Conservation (phyloP, 2,888 invertebrate species). For the Pimpla rufipes region DNA sequence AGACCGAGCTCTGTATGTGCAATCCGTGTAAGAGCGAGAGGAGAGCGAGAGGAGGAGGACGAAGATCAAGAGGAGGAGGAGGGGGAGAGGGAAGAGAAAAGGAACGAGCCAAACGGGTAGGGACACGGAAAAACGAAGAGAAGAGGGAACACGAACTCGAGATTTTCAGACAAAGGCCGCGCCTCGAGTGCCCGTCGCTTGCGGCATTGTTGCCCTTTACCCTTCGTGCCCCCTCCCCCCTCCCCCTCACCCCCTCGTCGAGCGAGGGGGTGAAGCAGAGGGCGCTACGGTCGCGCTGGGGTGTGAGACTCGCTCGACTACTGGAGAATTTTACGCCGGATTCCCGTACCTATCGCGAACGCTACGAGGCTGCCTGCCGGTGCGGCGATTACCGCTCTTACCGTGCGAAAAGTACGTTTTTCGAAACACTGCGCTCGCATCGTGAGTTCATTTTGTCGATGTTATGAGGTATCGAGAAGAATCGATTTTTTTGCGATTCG, state of each 20-base stretch:
- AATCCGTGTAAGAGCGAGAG: conserved; percentile 22
- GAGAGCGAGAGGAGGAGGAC: conserved; percentile 41
- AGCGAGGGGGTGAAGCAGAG: conserved; percentile 52
- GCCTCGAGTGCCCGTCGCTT: conserved; percentile 78
- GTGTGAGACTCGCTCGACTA: conserved; percentile 6
- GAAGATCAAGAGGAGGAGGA: conserved; percentile 50
- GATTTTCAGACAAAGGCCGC: conserved; percentile 79
- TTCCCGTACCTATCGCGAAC: not conserved
- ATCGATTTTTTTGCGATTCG: too few relatives aligned
- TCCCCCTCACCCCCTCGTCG: conserved; percentile 57
- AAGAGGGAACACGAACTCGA: conserved; percentile 70
- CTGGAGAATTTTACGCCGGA: conserved; percentile 18
- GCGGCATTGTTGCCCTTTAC: conserved; percentile 82
- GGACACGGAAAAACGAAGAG: conserved; percentile 58
- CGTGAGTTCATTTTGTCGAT: too few relatives aligned
- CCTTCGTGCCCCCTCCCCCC: conserved; percentile 72
- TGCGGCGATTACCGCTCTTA: not conserved
- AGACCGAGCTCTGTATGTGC: conserved; percentile 3
- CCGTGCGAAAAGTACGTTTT: too few relatives aligned
- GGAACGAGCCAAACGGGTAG: conserved; percentile 57
- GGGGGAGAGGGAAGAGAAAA: conserved; percentile 58
- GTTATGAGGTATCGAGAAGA: too few relatives aligned
- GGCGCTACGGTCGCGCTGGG: conserved; percentile 22
- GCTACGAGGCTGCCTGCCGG: too few relatives aligned
- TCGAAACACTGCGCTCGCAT: too few relatives aligned